These are phyloP conservation scores for Anguilla anguilla DNA, from an alignment of 2,797 vertebrate species.

Conservation along the genomic window DNA sequence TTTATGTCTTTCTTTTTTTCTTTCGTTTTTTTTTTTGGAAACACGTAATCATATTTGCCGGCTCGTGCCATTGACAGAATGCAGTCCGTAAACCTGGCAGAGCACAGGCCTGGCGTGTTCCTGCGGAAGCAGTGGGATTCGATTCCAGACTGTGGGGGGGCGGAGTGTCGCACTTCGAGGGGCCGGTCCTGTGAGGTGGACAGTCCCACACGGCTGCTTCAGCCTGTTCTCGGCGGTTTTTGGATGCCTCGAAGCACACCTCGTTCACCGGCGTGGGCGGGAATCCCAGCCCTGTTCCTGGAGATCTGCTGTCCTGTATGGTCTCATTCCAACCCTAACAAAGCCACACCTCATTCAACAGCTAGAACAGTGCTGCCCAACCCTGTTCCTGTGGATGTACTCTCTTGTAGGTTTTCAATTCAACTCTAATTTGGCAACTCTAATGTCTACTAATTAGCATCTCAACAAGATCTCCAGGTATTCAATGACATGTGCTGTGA, in stretches of 20 bases:
- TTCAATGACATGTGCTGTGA: too few species aligned
- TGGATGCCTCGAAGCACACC: neutral
- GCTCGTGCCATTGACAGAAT: neutral
- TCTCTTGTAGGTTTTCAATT: too few species aligned
- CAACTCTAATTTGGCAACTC: too few species aligned
- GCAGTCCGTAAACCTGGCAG: neutral
- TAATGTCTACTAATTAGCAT: too few species aligned
- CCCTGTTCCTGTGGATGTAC: too few species aligned
- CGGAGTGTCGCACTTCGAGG: neutral
- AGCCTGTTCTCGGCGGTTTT: neutral
- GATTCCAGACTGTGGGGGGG: neutral
- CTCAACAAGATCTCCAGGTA: too few species aligned
- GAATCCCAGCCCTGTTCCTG: too few species aligned
- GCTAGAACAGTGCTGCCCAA: too few species aligned
- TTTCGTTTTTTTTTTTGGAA: neutral
- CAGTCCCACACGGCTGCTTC: neutral
- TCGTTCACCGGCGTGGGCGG: neutral
- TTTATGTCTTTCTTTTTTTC: neutral
- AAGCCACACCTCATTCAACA: too few species aligned
- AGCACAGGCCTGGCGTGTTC: neutral
- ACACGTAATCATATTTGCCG: neutral
- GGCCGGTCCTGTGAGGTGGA: neutral
- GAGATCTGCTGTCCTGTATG: too few species aligned
- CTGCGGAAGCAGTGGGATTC: neutral
- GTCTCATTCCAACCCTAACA: too few species aligned